Evolutionary conservation across 2,888 invertebrate genomes (phyloP).

Genomic region (Allygus modestus): DNA sequence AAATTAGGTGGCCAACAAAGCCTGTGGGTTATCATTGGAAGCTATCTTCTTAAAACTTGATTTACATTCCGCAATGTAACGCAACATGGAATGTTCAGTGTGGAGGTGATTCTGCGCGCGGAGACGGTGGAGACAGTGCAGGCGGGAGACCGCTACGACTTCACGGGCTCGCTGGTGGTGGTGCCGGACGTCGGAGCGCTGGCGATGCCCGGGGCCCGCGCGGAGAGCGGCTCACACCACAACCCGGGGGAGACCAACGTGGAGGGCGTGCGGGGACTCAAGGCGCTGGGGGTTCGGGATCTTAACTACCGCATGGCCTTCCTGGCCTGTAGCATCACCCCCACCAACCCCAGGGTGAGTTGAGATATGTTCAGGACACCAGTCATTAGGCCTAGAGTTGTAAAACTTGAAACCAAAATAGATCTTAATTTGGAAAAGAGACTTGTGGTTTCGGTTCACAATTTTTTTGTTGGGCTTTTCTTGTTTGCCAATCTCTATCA

Average conservation of each 20-base stretch:
- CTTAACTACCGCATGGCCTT: conserved; percentile 94
- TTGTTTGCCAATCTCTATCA: too few species aligned
- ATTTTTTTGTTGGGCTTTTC: too few species aligned
- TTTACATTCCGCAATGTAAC: too few species aligned
- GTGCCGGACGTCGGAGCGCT: conserved; percentile 97
- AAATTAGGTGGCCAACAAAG: too few species aligned
- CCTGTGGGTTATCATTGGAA: too few species aligned
- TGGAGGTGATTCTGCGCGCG: conserved; percentile 96
- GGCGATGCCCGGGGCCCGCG: conserved; percentile 90
- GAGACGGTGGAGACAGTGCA: conserved; percentile 98
- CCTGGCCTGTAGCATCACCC: conserved; percentile 93
- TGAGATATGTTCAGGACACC: too few species aligned
- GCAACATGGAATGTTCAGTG: conserved; percentile 73
- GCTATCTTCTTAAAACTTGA: too few species aligned
- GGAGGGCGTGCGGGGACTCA: conserved; percentile 92
- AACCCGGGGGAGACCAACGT: conserved; percentile 85
- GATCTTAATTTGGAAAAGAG: too few species aligned
- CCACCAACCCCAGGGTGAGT: conserved; percentile 86
- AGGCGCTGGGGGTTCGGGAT: conserved; percentile 91
- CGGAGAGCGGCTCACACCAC: conserved; percentile 88
- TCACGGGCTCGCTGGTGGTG: conserved; percentile 97
- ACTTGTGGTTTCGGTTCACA: too few species aligned
- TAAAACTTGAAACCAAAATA: too few species aligned
- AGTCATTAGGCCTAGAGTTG: too few species aligned
- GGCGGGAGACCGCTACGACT: conserved; percentile 91